Percentiles rank a stretch among this genome's conserved stretches.
Evolutionary conservation across 2,113 vertebrate genomes (phyloP).

Genomic region (Xenopus tropicalis): DNA sequence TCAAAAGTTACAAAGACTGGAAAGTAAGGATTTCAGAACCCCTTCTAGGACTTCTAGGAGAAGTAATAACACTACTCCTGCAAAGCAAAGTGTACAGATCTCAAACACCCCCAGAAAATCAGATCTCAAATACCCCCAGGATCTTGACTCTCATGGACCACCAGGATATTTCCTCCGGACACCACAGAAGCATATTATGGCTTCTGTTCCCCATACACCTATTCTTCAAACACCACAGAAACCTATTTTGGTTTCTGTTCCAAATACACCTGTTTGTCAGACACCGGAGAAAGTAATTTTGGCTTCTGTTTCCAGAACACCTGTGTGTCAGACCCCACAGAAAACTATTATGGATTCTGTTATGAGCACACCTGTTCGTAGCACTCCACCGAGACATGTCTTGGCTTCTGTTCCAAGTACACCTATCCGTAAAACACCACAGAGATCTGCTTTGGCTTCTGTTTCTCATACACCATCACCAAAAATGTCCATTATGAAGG

Average conservation of each 20-base stretch:
- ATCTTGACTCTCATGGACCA: neutral
- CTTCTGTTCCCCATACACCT: conserved; percentile 18
- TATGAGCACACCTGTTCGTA: too few species aligned
- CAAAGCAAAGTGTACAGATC: neutral
- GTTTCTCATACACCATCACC: neutral
- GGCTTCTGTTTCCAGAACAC: too few species aligned
- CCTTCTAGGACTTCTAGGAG: conserved; percentile 51
- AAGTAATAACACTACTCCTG: conserved; percentile 12
- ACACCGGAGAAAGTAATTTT: neutral
- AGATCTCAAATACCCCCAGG: neutral
- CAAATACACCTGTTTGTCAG: neutral
- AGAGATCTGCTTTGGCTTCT: neutral
- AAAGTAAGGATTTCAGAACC: conserved; percentile 10
- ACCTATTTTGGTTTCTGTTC: neutral
- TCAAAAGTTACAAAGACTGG: conserved; percentile 20
- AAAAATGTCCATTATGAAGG: neutral
- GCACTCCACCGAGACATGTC: too few species aligned
- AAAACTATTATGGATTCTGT: too few species aligned
- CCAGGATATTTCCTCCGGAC: neutral
- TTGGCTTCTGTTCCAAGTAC: too few species aligned
- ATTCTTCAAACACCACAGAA: conserved; percentile 45
- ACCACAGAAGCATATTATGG: neutral
- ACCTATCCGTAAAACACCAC: neutral
- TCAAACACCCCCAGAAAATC: conserved; percentile 25
- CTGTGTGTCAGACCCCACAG: too few species aligned